These are phyloP conservation scores for Dendrolimus pini DNA, from an alignment of 2,888 invertebrate species.

Conservation along the genomic window DNA sequence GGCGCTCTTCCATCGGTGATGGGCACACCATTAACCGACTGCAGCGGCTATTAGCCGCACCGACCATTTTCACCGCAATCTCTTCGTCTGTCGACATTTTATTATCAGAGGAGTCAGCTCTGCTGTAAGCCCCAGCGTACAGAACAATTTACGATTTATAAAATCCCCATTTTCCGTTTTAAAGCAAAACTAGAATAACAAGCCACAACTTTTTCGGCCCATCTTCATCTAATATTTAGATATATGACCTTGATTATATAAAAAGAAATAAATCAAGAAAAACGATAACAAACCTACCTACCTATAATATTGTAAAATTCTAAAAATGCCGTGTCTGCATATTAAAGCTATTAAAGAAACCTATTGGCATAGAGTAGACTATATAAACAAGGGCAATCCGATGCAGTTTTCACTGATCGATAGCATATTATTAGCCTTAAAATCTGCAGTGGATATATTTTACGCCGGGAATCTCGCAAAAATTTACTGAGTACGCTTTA, in stretches of 20 bases:
- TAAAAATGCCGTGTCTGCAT: too few species aligned
- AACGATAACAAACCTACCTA: too few species aligned
- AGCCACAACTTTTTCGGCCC: conserved; percentile 25
- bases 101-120: conserved; percentile 64
- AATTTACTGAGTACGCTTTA: too few species aligned
- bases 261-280: too few species aligned
- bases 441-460: too few species aligned
- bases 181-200: conserved; percentile 50
- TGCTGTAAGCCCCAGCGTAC: conserved; percentile 57
- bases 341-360: too few species aligned
- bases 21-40: conserved; percentile 44
- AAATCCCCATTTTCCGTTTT: conserved; percentile 50
- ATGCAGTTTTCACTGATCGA: too few species aligned
- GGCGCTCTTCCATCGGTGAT: conserved; percentile 40
- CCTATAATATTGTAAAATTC: too few species aligned
- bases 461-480: too few species aligned
- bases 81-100: conserved; percentile 69
- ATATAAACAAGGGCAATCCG: too few species aligned
- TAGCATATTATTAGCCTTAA: too few species aligned
- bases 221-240: conserved; percentile 5
- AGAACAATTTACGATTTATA: conserved; percentile 64
- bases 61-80: conserved; percentile 44
- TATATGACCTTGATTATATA: conserved; percentile 25
- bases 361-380: too few species aligned
- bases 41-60: conserved; percentile 43